Evolutionary conservation across 2,113 vertebrate species (phyloP).

Genomic region (Puffinus mauretanicus): DNA sequence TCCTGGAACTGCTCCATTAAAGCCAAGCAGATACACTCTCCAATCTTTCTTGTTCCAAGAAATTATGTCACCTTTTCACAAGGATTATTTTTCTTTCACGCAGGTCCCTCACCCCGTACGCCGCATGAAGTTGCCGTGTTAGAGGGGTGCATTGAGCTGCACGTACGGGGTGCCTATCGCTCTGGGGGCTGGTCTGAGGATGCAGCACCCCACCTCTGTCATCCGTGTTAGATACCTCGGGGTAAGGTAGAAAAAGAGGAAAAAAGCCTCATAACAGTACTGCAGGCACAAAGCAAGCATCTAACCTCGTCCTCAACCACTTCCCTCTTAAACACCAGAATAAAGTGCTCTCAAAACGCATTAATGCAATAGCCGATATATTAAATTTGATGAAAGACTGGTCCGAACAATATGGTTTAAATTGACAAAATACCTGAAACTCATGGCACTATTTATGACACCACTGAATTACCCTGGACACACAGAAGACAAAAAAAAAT

Average conservation of each 20-base stretch:
- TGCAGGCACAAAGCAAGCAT: background rate
- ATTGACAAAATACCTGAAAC: background rate
- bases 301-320: background rate
- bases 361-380: background rate
- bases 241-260: background rate
- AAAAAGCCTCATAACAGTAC: background rate
- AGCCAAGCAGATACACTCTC: background rate
- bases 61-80: background rate
- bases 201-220: background rate
- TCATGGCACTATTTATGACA: background rate
- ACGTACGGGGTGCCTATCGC: accelerated
- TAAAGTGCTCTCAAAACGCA: background rate
- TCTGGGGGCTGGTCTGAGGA: background rate
- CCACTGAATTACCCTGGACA: background rate
- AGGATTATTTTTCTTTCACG: background rate
- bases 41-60: background rate
- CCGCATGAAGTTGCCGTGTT: background rate
- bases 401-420: background rate
- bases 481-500: background rate
- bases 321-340: background rate
- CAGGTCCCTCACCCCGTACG: accelerated
- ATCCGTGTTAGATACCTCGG: accelerated
- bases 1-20: conserved; percentile 57
- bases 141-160: background rate
- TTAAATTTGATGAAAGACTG: background rate